Evolutionary conservation across 2,113 vertebrate species (phyloP).

Genomic region (Saguinus imperator): DNA sequence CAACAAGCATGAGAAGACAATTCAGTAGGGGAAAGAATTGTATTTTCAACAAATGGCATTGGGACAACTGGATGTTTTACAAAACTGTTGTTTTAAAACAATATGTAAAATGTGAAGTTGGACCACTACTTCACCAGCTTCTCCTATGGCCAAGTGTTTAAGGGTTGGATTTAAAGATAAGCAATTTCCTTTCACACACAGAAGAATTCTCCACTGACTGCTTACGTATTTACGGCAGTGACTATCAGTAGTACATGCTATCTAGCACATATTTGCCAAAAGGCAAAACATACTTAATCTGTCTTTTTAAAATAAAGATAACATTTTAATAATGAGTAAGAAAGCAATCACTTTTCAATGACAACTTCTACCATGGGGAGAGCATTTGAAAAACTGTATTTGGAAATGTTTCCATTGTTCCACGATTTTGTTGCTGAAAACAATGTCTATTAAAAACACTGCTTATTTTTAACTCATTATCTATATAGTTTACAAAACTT

Average conservation of each 20-base stretch:
- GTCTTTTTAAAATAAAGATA: slow-evolving; percentile 34
- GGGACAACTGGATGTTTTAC: background rate
- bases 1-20: background rate
- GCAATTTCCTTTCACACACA: background rate
- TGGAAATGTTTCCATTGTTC: slow-evolving; percentile 19
- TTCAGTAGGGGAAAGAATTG: background rate
- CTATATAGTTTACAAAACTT: slow-evolving; percentile 8
- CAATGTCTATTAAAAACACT: background rate
- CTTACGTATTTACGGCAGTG: background rate
- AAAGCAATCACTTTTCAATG: slow-evolving; percentile 33
- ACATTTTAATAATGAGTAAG: slow-evolving; percentile 10
- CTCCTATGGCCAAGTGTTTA: background rate
- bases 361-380: background rate
- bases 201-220: background rate
- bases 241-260: background rate
- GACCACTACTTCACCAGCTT: background rate
- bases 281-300: background rate
- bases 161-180: background rate
- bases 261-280: background rate
- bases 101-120: background rate
- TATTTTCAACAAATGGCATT: background rate
- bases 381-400: background rate
- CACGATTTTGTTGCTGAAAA: slow-evolving; percentile 31
- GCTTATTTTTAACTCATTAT: background rate
- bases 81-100: background rate